Conservation (phyloP, 2,113 vertebrate genomes). For the Hemicordylus capensis region DNA sequence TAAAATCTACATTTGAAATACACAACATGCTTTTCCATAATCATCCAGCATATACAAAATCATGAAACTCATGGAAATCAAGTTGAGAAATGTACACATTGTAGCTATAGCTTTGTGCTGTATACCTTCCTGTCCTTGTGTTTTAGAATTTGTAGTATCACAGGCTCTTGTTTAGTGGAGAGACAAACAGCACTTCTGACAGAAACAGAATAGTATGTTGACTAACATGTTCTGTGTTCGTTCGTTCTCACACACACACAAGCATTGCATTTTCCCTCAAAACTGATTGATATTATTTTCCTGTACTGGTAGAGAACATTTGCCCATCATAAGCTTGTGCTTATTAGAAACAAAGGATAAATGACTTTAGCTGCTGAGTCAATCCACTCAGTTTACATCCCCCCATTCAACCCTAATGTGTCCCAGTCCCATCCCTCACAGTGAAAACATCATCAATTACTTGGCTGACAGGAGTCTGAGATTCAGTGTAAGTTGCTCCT, state of each 20-base stretch:
- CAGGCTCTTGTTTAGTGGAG: slow-evolving; percentile 25
- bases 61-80: slow-evolving; percentile 28
- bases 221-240: slow-evolving; percentile 26
- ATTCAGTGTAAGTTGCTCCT: slow-evolving; percentile 79
- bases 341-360: slow-evolving; percentile 79
- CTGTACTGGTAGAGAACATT: slow-evolving; percentile 63
- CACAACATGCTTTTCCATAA: not conserved
- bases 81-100: slow-evolving; percentile 28
- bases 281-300: slow-evolving; percentile 18
- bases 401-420: slow-evolving; percentile 74
- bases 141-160: slow-evolving; percentile 49
- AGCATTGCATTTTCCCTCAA: slow-evolving; percentile 32
- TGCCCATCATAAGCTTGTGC: slow-evolving; percentile 79
- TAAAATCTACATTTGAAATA: slow-evolving; percentile 64
- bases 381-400: slow-evolving; percentile 77
- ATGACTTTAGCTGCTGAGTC: slow-evolving; percentile 85
- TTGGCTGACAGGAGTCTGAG: slow-evolving; percentile 83
- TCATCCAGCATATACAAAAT: slow-evolving; percentile 38
- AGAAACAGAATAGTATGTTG: slow-evolving; percentile 34
- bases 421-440: slow-evolving; percentile 87
- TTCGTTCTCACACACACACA: slow-evolving; percentile 52
- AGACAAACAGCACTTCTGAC: slow-evolving; percentile 23
- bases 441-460: slow-evolving; percentile 96
- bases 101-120: not conserved
- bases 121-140: slow-evolving; percentile 28